Conservation (phyloP, 1,140 invertebrate species). For the Nilaparvata lugens region DNA sequence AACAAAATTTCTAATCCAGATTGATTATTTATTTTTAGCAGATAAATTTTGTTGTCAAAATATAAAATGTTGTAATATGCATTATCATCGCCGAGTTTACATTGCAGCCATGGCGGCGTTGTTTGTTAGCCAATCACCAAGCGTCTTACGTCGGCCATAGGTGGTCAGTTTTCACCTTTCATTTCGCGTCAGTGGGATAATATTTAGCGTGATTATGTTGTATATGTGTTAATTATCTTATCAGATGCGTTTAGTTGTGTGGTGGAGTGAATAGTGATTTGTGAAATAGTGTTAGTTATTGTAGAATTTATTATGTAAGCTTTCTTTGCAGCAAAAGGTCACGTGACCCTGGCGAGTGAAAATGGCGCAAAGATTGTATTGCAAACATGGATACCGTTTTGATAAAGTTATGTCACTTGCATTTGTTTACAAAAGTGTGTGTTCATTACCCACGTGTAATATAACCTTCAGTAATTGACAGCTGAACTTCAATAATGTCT, state of each 20-base stretch:
- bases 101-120: conserved; percentile 50
- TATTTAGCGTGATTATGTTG: conserved; percentile 40
- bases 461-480: conserved; percentile 33
- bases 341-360: conserved; percentile 45
- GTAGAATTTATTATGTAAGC: conserved; percentile 5
- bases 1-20: too few species aligned
- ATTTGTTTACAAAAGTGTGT: conserved; percentile 52
- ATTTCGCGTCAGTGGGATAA: conserved; percentile 49
- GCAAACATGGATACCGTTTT: conserved; percentile 44
- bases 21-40: too few species aligned
- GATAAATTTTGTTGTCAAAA: too few species aligned
- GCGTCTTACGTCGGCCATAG: conserved; percentile 44
- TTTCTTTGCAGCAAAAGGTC: conserved; percentile 30
- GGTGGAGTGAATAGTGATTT: conserved; percentile 12
- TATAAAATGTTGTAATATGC: too few species aligned
- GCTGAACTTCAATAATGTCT: conserved; percentile 51
- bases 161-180: conserved; percentile 37
- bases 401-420: conserved; percentile 46
- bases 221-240: conserved; percentile 10
- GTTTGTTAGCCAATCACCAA: conserved; percentile 44
- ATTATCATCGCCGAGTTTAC: too few species aligned
- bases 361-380: conserved; percentile 49
- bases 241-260: conserved; percentile 13
- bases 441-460: conserved; percentile 39
- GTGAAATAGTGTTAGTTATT: conserved; percentile 12